Evolutionary conservation across 2,888 invertebrate genomes (phyloP).

Genomic region (Philhelius pedissequus): DNA sequence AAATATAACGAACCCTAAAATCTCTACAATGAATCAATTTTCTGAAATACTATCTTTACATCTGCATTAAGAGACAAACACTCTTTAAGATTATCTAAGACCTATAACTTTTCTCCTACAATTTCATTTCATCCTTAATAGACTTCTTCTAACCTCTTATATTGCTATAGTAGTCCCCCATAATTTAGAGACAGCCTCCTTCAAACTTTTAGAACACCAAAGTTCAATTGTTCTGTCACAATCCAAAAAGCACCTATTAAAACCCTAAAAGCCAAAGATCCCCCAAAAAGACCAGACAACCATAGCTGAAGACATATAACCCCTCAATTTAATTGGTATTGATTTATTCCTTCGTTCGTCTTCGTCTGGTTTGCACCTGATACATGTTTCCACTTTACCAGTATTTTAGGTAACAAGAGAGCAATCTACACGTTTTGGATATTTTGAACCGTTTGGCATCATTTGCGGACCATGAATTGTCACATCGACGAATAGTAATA

Average conservation of each 20-base stretch:
- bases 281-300: background rate
- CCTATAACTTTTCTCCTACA: no score
- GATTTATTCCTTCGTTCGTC: conserved; percentile 46
- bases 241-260: background rate
- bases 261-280: conserved; percentile 35
- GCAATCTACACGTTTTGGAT: background rate
- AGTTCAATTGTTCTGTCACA: background rate
- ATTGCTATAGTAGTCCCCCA: no score
- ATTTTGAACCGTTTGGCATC: conserved; percentile 29
- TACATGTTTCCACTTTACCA: background rate
- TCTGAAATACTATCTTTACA: no score
- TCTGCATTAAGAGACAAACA: no score
- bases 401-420: no score
- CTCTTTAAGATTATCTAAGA: no score
- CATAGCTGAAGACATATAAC: conserved; percentile 22
- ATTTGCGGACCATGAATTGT: conserved; percentile 49
- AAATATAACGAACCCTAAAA: no score
- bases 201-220: conserved; percentile 8
- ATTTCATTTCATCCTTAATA: no score
- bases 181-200: background rate
- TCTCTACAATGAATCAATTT: no score
- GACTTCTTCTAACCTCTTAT: no score
- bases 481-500: conserved; percentile 64
- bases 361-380: background rate
- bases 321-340: conserved; percentile 60